phyloP scores from a whole-genome alignment of 2,888 invertebrate genomes.

The Plagodis pulveraria region DNA sequence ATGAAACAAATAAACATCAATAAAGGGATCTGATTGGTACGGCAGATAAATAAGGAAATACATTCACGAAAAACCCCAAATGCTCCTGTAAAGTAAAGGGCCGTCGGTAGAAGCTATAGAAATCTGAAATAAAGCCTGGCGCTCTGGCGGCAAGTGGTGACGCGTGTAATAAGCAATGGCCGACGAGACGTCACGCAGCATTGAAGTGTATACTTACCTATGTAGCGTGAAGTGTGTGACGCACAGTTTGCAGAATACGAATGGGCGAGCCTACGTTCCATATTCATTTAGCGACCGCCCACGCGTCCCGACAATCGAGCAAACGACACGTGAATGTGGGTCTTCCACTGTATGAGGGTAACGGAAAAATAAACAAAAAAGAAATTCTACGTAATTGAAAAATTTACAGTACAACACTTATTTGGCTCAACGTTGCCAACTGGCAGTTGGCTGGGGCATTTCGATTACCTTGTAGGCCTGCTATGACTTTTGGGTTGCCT shows the following conservation, averaged over 20 bases:
- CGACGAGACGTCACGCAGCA: slow-evolving; percentile 53
- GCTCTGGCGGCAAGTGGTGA: slow-evolving; percentile 35
- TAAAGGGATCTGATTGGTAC: too few species aligned
- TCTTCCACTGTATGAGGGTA: not conserved
- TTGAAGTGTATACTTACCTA: slow-evolving; percentile 20
- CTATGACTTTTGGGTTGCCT: too few species aligned
- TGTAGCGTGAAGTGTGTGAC: slow-evolving; percentile 54
- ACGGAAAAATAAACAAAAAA: too few species aligned
- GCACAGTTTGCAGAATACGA: slow-evolving; percentile 60
- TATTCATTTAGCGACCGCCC: slow-evolving; percentile 56
- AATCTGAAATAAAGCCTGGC: slow-evolving; percentile 23
- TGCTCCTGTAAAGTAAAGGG: not conserved
- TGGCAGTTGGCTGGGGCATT: too few species aligned
- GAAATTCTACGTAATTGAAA: too few species aligned
- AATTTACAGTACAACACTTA: too few species aligned
- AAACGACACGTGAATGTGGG: slow-evolving; percentile 45
- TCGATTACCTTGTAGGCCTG: too few species aligned
- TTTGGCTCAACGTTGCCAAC: too few species aligned
- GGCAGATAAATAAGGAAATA: slow-evolving; percentile 6
- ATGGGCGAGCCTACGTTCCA: slow-evolving; percentile 40
- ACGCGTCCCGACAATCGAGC: slow-evolving; percentile 42
- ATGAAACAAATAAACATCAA: too few species aligned
- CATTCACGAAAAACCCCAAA: slow-evolving; percentile 7
- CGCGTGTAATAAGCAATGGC: slow-evolving; percentile 42
- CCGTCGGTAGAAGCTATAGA: slow-evolving; percentile 9